Percentiles rank a stretch among this genome's conserved stretches.
Conservation (phyloP, 2,113 vertebrate genomes). For the Myotis davidii region DNA sequence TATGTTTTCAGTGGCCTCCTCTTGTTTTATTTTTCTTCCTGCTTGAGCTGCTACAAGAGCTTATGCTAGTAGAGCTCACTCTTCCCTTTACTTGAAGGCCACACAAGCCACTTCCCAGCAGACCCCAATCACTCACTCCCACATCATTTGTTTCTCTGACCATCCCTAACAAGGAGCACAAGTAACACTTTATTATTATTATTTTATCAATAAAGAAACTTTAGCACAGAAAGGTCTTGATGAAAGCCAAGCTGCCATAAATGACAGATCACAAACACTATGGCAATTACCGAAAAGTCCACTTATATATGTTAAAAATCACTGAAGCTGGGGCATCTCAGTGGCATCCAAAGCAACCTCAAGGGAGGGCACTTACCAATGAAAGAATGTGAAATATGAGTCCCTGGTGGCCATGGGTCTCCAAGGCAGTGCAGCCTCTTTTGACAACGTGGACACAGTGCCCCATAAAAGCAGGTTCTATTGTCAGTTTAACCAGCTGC, state of each 20-base stretch:
- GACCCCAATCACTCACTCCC: background rate
- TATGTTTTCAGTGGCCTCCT: background rate
- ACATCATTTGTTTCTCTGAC: background rate
- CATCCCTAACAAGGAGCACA: background rate
- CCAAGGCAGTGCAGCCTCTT: background rate
- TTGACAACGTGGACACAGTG: background rate
- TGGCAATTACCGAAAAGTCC: background rate
- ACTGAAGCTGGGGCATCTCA: background rate
- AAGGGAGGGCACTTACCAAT: background rate
- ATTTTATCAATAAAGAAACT: slow-evolving; percentile 8
- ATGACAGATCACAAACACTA: background rate
- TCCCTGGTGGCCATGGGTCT: background rate
- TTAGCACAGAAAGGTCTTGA: background rate
- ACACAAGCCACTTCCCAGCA: background rate
- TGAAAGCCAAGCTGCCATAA: background rate
- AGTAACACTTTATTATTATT: background rate
- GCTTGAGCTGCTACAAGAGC: fast-evolving
- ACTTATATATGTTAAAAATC: background rate
- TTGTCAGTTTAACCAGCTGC: background rate
- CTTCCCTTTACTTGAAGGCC: background rate
- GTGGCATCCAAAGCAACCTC: background rate
- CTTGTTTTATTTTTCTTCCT: background rate
- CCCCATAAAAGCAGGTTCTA: background rate
- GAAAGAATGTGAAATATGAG: background rate
- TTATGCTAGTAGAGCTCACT: background rate